Evolutionary conservation across 2,888 invertebrate genomes (phyloP), one percentile per base, ranked within the genome.

Genomic region (Parnassius apollo): DNA sequence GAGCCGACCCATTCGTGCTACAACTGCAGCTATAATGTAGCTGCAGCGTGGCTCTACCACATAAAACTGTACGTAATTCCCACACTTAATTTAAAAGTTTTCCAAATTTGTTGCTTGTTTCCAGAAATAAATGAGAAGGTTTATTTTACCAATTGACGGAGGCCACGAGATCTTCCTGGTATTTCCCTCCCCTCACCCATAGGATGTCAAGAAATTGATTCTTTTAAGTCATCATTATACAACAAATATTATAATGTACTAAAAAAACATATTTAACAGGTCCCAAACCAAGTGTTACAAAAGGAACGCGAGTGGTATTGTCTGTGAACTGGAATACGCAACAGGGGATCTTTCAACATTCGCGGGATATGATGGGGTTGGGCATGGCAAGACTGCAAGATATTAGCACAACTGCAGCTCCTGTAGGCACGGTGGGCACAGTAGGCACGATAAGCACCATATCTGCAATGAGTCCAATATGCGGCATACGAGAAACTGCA

Each of bases 251-350:
- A 35, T 7, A 35, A 7, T 25, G 18, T 12, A 46, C 48, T 57
- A 51, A 46, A 50, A 61, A 58, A 61, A 62, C 13, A 65, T 65
- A 61, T 55, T 72, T 75, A 51, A 50, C 75, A 94, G 95, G 95
- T 66, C 93, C 94, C 2, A 93, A 93, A 64, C 94, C 95, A 11
- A 91, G 93, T 63, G 93, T 94, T 7, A 93, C 94, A 1, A 94
- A 94, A 80, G 94, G 94, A 52, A 95, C 95, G 9, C 86, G 93
- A 64, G 93, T 94, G 1, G 93, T 94, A 52, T 76, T 95, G 49
- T 92, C 93, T 0, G 88, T 94, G 1, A 90, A 93, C 65, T 92
- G 89, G 90, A 89, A 72, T 65, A 85, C 78, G 45, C 91, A 88
- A 65, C 91, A 90, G 73, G 88, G 88, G 12, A 82, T 83, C 1